Evolutionary conservation across 2,888 invertebrate genomes (phyloP).

Genomic region (Rhagonycha fulva): DNA sequence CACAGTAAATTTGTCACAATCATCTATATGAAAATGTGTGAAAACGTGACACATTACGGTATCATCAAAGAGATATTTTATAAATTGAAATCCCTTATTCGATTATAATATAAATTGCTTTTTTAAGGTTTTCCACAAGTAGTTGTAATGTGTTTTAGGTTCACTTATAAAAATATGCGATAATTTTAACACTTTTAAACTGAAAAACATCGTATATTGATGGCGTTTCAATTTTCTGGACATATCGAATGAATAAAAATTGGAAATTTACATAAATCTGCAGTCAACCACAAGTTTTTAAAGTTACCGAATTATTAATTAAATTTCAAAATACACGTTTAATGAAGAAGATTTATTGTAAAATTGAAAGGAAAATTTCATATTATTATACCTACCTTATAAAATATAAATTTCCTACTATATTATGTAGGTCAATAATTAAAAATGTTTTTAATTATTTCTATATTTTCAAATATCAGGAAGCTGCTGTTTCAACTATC

Average conservation of each 20-base stretch:
- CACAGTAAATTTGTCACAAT: constrained; percentile 1
- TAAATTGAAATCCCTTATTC: constrained; percentile 19
- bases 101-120: constrained; percentile 30
- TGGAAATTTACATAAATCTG: background rate
- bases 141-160: background rate
- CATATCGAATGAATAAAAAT: background rate
- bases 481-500: too few species aligned
- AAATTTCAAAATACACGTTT: background rate
- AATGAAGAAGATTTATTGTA: background rate
- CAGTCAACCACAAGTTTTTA: background rate
- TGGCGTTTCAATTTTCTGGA: background rate
- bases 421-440: too few species aligned
- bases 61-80: constrained; percentile 14
- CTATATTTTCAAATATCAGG: too few species aligned
- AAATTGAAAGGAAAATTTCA: background rate
- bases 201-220: background rate
- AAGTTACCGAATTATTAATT: background rate
- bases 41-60: constrained; percentile 16
- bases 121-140: constrained; percentile 4
- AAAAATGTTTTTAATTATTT: too few species aligned
- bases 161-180: background rate
- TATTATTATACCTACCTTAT: background rate
- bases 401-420: background rate
- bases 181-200: background rate
- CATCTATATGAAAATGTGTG: constrained; percentile 23